Conservation (phyloP, 2,888 invertebrate species). For the Noctuana brunneofusca region DNA sequence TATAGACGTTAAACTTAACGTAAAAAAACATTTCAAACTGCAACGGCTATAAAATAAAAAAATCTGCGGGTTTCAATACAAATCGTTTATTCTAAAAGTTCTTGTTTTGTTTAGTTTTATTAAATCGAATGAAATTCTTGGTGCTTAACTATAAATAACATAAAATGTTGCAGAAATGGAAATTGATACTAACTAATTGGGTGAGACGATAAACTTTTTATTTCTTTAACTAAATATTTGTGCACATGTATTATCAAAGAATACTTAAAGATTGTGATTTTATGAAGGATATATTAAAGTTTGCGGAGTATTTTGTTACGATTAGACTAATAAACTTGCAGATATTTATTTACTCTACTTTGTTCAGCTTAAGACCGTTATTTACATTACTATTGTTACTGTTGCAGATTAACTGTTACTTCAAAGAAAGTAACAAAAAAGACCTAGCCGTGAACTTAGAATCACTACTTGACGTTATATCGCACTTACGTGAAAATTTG, state of each 20-base stretch:
- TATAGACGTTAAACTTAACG: conserved; percentile 25
- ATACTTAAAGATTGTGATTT: neutral
- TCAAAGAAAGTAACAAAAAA: conserved; percentile 52
- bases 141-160: conserved; percentile 27
- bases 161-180: conserved; percentile 74
- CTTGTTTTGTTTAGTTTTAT: conserved; percentile 43
- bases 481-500: conserved; percentile 66
- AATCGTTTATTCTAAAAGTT: conserved; percentile 53
- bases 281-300: neutral
- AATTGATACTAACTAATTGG: conserved; percentile 71
- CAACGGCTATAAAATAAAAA: conserved; percentile 61
- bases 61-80: conserved; percentile 37
- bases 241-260: neutral
- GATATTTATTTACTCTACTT: no score
- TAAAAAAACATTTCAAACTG: conserved; percentile 60
- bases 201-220: conserved; percentile 48
- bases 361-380: no score
- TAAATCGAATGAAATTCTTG: conserved; percentile 33
- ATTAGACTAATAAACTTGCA: neutral
- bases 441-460: conserved; percentile 54
- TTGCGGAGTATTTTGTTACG: neutral
- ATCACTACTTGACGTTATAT: conserved; percentile 62
- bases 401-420: conserved; percentile 78
- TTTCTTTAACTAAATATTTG: neutral
- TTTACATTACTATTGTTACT: neutral